These are phyloP conservation scores for Mongoloraphidia duomilia DNA, from an alignment of 2,888 invertebrate species.

Conservation along the genomic window DNA sequence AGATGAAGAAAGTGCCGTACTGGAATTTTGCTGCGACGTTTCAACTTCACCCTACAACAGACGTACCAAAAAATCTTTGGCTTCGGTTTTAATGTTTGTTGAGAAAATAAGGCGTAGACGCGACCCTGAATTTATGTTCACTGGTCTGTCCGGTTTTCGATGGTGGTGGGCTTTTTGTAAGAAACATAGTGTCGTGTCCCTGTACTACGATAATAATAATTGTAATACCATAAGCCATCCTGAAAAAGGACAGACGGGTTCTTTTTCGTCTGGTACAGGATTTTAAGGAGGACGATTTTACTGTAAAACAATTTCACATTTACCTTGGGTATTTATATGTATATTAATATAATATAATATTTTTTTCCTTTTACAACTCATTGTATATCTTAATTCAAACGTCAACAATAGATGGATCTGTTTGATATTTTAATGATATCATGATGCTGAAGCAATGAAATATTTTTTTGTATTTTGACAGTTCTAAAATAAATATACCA, in stretches of 20 bases:
- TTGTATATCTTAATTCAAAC: no score
- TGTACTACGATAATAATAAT: slow-evolving; percentile 33
- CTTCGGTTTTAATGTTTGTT: slow-evolving; percentile 48
- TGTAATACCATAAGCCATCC: not conserved
- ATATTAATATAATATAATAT: not conserved
- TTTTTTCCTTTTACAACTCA: not conserved
- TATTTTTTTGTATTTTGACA: no score
- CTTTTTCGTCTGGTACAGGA: no score
- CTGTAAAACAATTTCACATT: no score
- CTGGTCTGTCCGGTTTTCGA: slow-evolving; percentile 55
- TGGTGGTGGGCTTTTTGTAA: slow-evolving; percentile 80
- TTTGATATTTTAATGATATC: no score
- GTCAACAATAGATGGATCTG: no score
- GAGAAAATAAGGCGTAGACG: slow-evolving; percentile 42
- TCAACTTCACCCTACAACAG: slow-evolving; percentile 55
- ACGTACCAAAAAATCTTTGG: slow-evolving; percentile 52
- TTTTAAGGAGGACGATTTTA: no score
- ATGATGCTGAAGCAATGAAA: no score
- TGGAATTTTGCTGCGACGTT: slow-evolving; percentile 61
- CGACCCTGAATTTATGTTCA: slow-evolving; percentile 50
- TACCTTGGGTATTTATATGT: no score
- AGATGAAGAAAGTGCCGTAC: slow-evolving; percentile 46
- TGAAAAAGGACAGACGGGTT: no score
- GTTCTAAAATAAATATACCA: no score
- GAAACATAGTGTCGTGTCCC: slow-evolving; percentile 58